Evolutionary conservation across 2,888 invertebrate genomes (phyloP).

Genomic region (Allolobophora icterica): DNA sequence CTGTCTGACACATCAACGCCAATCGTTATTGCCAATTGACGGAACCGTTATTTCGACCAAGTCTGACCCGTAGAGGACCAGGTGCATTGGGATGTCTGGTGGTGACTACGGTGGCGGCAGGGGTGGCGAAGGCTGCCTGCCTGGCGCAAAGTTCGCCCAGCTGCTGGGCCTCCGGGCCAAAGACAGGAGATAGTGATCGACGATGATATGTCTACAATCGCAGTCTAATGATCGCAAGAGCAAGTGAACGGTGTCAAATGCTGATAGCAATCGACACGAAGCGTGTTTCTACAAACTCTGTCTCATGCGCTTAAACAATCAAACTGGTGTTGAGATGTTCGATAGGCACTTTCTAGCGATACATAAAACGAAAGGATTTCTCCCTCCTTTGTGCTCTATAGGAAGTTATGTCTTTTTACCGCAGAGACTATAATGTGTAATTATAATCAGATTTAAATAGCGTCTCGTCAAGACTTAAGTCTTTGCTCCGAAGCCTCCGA

Average conservation of each 20-base stretch:
- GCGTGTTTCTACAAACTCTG: neutral
- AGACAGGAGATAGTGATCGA: neutral
- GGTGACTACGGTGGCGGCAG: neutral
- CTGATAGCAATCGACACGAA: neutral
- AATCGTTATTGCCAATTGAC: neutral
- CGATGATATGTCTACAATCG: neutral
- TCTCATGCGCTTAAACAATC: neutral
- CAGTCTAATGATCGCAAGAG: neutral
- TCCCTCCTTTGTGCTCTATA: no score
- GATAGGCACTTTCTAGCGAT: no score
- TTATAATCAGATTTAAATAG: no score
- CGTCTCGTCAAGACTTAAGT: no score
- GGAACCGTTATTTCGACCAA: neutral
- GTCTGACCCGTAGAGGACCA: neutral
- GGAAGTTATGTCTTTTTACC: no score
- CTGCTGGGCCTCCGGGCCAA: neutral
- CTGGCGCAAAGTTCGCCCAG: neutral
- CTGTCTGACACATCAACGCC: conserved; percentile 8
- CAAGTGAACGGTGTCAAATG: neutral
- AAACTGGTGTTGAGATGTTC: no score
- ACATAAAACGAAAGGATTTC: no score
- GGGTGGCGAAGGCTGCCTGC: neutral
- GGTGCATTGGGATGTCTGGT: neutral
- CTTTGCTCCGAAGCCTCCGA: no score
- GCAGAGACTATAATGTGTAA: no score